Evolutionary conservation across 2,113 vertebrate genomes (phyloP).

Genomic region (Numida meleagris): DNA sequence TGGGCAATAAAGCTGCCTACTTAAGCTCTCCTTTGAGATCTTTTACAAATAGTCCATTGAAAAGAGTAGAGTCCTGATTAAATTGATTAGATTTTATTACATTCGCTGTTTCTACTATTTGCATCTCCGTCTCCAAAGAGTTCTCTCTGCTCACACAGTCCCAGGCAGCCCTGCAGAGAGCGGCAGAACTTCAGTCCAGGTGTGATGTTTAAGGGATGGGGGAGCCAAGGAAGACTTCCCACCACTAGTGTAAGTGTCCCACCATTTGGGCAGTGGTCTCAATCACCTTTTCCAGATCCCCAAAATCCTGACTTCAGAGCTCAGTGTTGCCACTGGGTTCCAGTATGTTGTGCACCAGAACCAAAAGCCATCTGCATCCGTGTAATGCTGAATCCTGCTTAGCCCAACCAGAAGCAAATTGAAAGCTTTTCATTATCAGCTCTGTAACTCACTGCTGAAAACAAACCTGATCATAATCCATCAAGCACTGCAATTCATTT

Average conservation of each 20-base stretch:
- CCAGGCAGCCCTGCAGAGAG: not conserved
- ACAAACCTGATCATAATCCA: not conserved
- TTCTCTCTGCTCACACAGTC: not conserved
- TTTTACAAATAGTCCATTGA: conserved; percentile 2
- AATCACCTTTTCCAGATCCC: not conserved
- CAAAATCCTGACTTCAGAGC: not conserved
- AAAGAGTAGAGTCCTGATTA: not conserved
- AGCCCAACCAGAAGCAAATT: not conserved
- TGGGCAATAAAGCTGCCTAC: conserved; percentile 62
- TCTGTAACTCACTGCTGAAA: not conserved
- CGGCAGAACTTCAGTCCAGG: not conserved
- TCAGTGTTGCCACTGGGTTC: not conserved
- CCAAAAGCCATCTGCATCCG: not conserved
- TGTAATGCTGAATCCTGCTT: not conserved
- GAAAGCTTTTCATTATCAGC: not conserved
- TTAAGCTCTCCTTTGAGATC: conserved; percentile 55
- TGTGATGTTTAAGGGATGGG: not conserved
- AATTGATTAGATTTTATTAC: not conserved
- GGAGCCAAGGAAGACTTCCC: not conserved
- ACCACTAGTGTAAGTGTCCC: not conserved
- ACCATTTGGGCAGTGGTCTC: not conserved
- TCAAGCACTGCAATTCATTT: not conserved
- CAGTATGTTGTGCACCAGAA: fast-evolving
- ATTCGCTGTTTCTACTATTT: not conserved
- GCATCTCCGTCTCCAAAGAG: not conserved